phyloP scores from a whole-genome alignment of 1,140 invertebrate species.

The Streblospio benedicti region DNA sequence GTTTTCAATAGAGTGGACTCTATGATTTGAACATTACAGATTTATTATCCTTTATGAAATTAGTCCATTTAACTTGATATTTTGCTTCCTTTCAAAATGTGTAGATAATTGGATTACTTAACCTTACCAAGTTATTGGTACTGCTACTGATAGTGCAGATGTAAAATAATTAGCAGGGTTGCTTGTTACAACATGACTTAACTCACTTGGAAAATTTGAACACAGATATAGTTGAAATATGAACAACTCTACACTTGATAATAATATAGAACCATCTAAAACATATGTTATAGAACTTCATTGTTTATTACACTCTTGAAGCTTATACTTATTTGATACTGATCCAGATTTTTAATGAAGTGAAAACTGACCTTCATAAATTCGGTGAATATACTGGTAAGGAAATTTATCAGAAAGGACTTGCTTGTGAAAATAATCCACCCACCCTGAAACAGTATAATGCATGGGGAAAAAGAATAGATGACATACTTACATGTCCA shows the following conservation, averaged over 20 bases:
- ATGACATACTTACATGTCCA: conserved; percentile 50
- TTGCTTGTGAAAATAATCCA: conserved; percentile 51
- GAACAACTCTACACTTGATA: conserved; percentile 18
- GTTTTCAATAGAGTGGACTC: no score
- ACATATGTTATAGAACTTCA: conserved; percentile 2
- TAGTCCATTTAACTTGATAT: no score
- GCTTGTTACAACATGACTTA: no score
- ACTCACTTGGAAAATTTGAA: conserved; percentile 2
- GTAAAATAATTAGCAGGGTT: no score
- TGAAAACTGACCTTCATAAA: conserved; percentile 45
- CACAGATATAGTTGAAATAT: neutral
- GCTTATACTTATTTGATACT: neutral
- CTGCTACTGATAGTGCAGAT: no score
- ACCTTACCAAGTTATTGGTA: no score
- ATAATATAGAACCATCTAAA: conserved; percentile 10
- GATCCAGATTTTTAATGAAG: conserved; percentile 27
- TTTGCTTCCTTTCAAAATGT: no score
- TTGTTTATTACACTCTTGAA: neutral
- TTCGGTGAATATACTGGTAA: conserved; percentile 50
- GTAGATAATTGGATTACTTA: no score
- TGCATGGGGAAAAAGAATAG: conserved; percentile 54
- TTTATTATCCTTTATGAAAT: no score
- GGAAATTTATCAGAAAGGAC: conserved; percentile 50
- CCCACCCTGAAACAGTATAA: conserved; percentile 50
- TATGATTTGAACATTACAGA: no score